Evolutionary conservation across 2,797 vertebrate genomes (phyloP).

Genomic region (Alauda arvensis): DNA sequence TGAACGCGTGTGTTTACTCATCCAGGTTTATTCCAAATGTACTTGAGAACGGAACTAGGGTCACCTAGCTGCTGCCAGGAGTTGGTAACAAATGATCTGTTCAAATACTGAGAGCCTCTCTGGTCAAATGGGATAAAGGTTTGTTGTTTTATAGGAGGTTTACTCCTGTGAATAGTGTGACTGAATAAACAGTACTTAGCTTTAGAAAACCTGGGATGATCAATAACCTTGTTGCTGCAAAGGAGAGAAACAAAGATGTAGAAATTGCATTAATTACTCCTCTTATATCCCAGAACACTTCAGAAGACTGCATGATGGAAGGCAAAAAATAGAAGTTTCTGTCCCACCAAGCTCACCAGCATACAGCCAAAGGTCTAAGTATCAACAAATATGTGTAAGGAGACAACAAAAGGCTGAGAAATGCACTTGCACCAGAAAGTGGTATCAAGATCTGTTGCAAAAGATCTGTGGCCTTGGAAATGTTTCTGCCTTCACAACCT

Average conservation of each 20-base stretch:
- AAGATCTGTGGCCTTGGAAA: background rate
- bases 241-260: background rate
- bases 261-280: background rate
- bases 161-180: background rate
- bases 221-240: background rate
- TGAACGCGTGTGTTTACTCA: accelerated
- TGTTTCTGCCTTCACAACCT: background rate
- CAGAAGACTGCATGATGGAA: background rate
- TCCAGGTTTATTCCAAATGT: background rate
- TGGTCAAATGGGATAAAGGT: background rate
- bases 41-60: background rate
- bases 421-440: background rate
- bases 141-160: background rate
- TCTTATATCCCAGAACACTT: background rate
- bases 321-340: background rate
- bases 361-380: background rate
- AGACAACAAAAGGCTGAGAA: background rate
- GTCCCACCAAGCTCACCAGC: background rate
- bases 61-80: background rate
- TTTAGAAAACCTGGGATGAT: background rate
- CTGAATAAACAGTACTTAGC: background rate
- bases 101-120: background rate
- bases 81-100: background rate
- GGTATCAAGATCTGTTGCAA: background rate
- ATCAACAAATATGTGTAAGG: background rate